Percentiles rank a stretch among this genome's conserved stretches.
These are phyloP conservation scores for Echinarachnius parma DNA, from an alignment of 53 echinoderm and acorn worm genomes.

Conservation along the genomic window DNA sequence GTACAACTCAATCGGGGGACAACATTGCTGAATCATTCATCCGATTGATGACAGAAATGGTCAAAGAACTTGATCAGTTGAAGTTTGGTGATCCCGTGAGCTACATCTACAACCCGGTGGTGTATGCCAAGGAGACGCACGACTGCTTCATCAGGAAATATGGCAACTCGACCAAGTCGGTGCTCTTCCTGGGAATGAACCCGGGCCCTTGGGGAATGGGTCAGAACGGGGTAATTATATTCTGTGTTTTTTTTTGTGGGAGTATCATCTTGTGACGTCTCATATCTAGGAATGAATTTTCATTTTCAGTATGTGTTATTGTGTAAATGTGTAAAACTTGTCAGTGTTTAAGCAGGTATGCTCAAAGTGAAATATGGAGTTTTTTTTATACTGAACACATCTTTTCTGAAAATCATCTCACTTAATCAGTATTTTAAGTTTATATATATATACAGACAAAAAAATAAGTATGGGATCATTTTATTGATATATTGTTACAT, in stretches of 20 bases:
- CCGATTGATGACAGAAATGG: constrained; percentile 66
- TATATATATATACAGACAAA: too few relatives aligned
- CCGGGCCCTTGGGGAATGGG: constrained; percentile 99
- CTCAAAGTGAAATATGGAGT: too few relatives aligned
- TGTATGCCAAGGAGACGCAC: constrained; percentile 91
- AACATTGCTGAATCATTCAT: constrained; percentile 73
- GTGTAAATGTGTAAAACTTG: too few relatives aligned
- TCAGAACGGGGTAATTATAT: constrained; percentile 82
- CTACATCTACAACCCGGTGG: constrained; percentile 92
- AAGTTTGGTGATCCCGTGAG: constrained; percentile 74
- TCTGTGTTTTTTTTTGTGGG: neutral
- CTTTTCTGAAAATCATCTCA: too few relatives aligned
- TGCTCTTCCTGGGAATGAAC: constrained; percentile 95
- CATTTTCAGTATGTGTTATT: too few relatives aligned
- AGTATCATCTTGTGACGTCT: too few relatives aligned
- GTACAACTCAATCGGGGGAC: neutral
- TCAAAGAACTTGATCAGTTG: constrained; percentile 50
- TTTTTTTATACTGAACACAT: too few relatives aligned
- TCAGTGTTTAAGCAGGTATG: too few relatives aligned
- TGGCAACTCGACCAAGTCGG: constrained; percentile 83
- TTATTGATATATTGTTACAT: too few relatives aligned
- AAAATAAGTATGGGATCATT: too few relatives aligned
- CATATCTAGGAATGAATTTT: too few relatives aligned
- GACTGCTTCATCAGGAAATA: constrained; percentile 81
- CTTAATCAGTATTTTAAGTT: too few relatives aligned